A percentile compares a stretch with the other conserved stretches of the same genome.
These are phyloP conservation scores for Lasioglossum vierecki DNA, from an alignment of 2,888 invertebrate species.

Conservation along the genomic window DNA sequence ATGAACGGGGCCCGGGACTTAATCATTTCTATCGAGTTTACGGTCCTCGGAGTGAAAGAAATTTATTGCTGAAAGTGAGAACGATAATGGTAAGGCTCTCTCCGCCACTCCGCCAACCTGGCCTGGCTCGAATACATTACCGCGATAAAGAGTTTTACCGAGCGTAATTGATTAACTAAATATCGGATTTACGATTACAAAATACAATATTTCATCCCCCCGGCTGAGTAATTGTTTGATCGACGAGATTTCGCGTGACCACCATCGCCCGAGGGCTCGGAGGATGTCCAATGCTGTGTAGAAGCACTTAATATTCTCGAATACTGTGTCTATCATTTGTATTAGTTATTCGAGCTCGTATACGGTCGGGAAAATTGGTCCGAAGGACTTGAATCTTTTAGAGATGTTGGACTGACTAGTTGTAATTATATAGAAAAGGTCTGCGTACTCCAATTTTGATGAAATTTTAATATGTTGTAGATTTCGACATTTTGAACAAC, in stretches of 20 bases:
- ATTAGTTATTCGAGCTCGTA: no score
- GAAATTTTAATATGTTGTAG: no score
- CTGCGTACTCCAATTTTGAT: no score
- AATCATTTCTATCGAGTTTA: conserved; percentile 10
- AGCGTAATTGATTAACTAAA: conserved; percentile 6
- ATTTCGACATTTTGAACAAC: no score
- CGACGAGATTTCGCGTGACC: not conserved
- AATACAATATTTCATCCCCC: not conserved
- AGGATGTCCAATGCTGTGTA: not conserved
- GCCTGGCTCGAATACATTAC: not conserved
- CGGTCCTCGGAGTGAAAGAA: not conserved
- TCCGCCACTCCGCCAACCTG: not conserved
- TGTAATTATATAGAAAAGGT: no score
- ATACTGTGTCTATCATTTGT: no score
- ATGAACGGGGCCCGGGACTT: not conserved
- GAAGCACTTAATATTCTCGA: not conserved
- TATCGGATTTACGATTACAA: not conserved
- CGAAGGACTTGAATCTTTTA: no score
- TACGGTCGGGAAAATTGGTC: no score
- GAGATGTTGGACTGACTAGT: no score
- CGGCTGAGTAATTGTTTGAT: not conserved
- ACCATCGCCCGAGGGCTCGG: not conserved
- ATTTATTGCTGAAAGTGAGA: conserved; percentile 11
- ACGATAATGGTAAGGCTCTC: not conserved
- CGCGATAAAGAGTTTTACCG: not conserved